A percentile compares a stretch with the other conserved stretches of the same genome.
These are phyloP conservation scores for Picathartes gymnocephalus DNA, from an alignment of 2,113 vertebrate genomes.

Conservation along the genomic window DNA sequence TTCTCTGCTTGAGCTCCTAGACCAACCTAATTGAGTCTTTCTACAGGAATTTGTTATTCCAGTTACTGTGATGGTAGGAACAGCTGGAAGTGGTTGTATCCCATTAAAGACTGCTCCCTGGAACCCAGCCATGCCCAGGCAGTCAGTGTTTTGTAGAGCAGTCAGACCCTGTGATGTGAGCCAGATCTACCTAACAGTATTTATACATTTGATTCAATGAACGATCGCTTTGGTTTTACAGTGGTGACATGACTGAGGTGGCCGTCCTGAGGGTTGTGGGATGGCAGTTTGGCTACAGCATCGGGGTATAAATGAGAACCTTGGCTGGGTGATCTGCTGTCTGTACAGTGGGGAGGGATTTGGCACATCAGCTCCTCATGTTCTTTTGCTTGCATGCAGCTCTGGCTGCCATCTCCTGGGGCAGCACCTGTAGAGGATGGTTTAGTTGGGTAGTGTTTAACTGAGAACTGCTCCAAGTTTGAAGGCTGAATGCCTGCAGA, in stretches of 20 bases:
- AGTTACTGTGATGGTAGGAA: slow-evolving; percentile 21
- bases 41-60: not conserved
- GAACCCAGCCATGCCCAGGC: not conserved
- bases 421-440: slow-evolving; percentile 49
- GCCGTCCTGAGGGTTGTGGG: slow-evolving; percentile 74
- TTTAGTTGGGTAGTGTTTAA: slow-evolving; percentile 78
- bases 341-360: slow-evolving; percentile 72
- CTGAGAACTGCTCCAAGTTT: slow-evolving; percentile 72
- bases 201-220: slow-evolving; percentile 97
- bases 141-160: not conserved
- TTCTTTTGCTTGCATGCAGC: slow-evolving; percentile 79
- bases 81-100: slow-evolving; percentile 34
- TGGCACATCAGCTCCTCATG: slow-evolving; percentile 77
- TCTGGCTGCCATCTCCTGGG: slow-evolving; percentile 72
- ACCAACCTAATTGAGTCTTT: not conserved
- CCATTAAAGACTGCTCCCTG: not conserved
- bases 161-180: not conserved
- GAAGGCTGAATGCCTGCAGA: slow-evolving; percentile 66
- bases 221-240: slow-evolving; percentile 96
- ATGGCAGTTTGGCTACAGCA: slow-evolving; percentile 68
- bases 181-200: not conserved
- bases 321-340: slow-evolving; percentile 75
- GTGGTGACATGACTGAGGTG: slow-evolving; percentile 76
- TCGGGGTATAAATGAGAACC: slow-evolving; percentile 76
- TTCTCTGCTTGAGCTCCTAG: not conserved